Evolutionary conservation across 2,888 invertebrate genomes (phyloP).

Genomic region (Epinotia bilunana): DNA sequence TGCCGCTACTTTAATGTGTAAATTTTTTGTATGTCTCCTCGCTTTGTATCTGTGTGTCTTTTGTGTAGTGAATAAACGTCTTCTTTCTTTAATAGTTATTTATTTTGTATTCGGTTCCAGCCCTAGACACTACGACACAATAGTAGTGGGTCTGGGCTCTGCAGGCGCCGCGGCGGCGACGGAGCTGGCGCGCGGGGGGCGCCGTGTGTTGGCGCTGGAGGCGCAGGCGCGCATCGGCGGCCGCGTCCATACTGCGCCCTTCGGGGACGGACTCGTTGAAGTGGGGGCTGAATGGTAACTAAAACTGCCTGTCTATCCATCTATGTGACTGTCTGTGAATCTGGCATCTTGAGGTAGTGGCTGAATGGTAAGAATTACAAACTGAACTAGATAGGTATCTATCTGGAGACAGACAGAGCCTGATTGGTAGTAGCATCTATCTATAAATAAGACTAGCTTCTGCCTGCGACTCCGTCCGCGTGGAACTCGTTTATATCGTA

Average conservation of each 20-base stretch:
- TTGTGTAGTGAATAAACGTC: no score
- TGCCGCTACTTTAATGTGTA: no score
- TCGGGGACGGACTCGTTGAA: slow-evolving; percentile 71
- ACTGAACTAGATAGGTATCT: not conserved
- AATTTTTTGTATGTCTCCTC: no score
- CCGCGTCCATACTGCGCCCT: slow-evolving; percentile 66
- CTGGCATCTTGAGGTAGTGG: not conserved
- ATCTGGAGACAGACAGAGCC: not conserved
- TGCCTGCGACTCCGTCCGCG: no score
- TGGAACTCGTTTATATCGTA: no score
- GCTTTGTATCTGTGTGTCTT: no score
- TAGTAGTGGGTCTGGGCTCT: slow-evolving; percentile 70
- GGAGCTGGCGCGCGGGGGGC: slow-evolving; percentile 62
- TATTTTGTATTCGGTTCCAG: not conserved
- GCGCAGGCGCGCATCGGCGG: slow-evolving; percentile 69
- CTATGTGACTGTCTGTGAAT: not conserved
- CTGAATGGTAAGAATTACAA: not conserved
- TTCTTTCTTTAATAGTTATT: not conserved
- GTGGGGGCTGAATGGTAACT: slow-evolving; percentile 74
- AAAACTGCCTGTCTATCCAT: not conserved
- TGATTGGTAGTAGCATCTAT: not conserved
- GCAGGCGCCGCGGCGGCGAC: slow-evolving; percentile 67
- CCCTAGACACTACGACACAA: slow-evolving; percentile 62
- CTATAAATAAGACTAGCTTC: no score
- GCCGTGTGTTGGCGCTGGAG: slow-evolving; percentile 66